Evolutionary conservation across 2,888 invertebrate genomes (phyloP).

Genomic region (Drosophila ustulata): DNA sequence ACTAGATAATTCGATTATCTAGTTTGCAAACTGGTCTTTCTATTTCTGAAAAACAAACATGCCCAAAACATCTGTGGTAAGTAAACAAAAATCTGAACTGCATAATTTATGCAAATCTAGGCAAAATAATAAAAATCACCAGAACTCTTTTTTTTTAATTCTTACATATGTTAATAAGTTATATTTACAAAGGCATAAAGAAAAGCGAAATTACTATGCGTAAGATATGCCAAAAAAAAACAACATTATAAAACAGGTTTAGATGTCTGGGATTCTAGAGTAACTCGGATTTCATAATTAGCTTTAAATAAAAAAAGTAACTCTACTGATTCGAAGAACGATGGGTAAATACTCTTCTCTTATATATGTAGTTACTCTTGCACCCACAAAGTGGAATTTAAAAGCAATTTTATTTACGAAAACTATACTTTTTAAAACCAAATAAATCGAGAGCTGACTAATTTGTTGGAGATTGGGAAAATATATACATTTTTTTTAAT

Average conservation of each 20-base stretch:
- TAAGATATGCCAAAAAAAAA: slow-evolving; percentile 13
- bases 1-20: slow-evolving; percentile 7
- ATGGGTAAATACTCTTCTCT: neutral
- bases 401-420: too few species aligned
- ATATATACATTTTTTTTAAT: too few species aligned
- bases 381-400: too few species aligned
- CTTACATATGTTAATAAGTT: slow-evolving; percentile 28
- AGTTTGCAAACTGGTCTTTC: slow-evolving; percentile 15
- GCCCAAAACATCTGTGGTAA: slow-evolving; percentile 1
- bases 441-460: too few species aligned
- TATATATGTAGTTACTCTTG: too few species aligned
- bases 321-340: neutral
- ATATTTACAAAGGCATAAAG: slow-evolving; percentile 6
- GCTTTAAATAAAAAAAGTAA: neutral
- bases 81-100: slow-evolving; percentile 16
- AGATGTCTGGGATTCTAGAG: neutral
- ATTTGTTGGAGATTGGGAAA: too few species aligned
- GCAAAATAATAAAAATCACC: neutral
- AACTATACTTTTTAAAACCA: too few species aligned
- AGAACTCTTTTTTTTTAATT: slow-evolving; percentile 1
- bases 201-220: slow-evolving; percentile 27
- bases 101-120: slow-evolving; percentile 19
- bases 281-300: slow-evolving; percentile 22
- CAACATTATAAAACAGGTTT: slow-evolving; percentile 34
- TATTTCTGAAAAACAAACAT: slow-evolving; percentile 3